These are phyloP conservation scores for Setipinna tenuifilis DNA, from an alignment of 2,797 vertebrate species.

Conservation along the genomic window DNA sequence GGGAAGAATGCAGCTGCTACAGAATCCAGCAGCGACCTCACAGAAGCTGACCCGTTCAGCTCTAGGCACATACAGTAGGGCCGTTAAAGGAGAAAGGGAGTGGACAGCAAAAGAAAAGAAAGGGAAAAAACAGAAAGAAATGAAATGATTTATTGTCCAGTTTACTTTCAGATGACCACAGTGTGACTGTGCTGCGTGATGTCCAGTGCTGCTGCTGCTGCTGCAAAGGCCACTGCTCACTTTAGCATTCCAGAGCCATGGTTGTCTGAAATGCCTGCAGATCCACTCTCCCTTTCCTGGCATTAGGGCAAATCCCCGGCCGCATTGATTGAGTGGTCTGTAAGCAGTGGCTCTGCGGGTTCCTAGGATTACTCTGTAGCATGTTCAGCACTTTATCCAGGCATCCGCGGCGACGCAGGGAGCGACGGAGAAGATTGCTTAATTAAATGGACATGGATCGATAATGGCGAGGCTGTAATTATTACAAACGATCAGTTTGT, in stretches of 20 bases:
- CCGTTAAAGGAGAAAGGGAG: background rate
- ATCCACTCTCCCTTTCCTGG: constrained; percentile 55
- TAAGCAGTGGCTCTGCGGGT: constrained; percentile 67
- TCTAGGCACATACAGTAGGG: background rate
- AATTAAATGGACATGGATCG: constrained; percentile 75
- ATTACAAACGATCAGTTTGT: constrained; percentile 55
- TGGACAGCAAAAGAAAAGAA: background rate
- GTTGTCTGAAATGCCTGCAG: constrained; percentile 44
- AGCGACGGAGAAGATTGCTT: constrained; percentile 62
- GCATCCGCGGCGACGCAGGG: constrained; percentile 63
- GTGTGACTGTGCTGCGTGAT: background rate
- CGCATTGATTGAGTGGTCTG: constrained; percentile 71
- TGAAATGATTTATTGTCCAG: no score
- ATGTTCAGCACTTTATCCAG: constrained; percentile 73
- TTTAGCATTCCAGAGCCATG: background rate
- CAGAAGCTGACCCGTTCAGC: background rate
- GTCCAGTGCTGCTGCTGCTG: background rate
- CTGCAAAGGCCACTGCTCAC: background rate
- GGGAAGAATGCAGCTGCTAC: constrained; percentile 51
- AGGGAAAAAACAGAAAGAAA: background rate
- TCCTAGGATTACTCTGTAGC: constrained; percentile 68
- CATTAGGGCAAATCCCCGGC: constrained; percentile 69
- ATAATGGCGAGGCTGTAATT: constrained; percentile 61
- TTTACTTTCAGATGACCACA: no score
- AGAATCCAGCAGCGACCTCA: constrained; percentile 12